These are phyloP conservation scores for Cynaeus angustus DNA, from an alignment of 2,888 invertebrate species.

Conservation along the genomic window DNA sequence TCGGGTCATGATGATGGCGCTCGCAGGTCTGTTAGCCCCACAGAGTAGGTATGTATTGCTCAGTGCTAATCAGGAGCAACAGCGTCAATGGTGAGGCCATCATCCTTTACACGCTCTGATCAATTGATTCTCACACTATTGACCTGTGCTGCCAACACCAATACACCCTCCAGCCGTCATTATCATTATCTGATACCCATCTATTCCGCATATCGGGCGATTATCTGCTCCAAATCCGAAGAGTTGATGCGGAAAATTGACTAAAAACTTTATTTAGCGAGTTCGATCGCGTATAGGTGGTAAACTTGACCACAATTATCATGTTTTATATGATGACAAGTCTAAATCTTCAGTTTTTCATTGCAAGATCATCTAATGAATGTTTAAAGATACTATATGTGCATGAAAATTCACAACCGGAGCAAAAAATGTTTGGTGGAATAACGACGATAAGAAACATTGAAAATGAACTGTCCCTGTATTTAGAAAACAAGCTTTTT, in stretches of 20 bases:
- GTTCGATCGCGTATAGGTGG: not conserved
- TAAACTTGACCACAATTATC: not conserved
- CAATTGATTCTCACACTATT: constrained; percentile 48
- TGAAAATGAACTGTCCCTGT: too few species aligned
- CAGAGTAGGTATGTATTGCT: constrained; percentile 23
- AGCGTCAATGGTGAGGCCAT: constrained; percentile 39
- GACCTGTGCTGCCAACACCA: constrained; percentile 39
- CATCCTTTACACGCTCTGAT: constrained; percentile 43
- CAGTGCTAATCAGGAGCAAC: constrained; percentile 43
- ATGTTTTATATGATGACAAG: too few species aligned
- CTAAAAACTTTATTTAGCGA: constrained; percentile 4
- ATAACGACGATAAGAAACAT: too few species aligned
- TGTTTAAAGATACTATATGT: too few species aligned
- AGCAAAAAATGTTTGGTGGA: too few species aligned
- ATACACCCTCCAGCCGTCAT: constrained; percentile 42
- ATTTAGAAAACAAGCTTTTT: too few species aligned
- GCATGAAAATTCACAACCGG: too few species aligned
- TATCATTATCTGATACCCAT: constrained; percentile 41
- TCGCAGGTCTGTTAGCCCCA: constrained; percentile 25
- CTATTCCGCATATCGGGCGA: constrained; percentile 18
- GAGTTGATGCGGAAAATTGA: constrained; percentile 2
- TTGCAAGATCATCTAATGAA: too few species aligned
- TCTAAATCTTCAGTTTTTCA: too few species aligned
- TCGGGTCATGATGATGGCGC: constrained; percentile 38
- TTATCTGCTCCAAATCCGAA: constrained; percentile 16